Evolutionary conservation across 2,797 vertebrate species (phyloP), one percentile per base, ranked within the genome.

Genomic region (Cetoscarus ocellatus): DNA sequence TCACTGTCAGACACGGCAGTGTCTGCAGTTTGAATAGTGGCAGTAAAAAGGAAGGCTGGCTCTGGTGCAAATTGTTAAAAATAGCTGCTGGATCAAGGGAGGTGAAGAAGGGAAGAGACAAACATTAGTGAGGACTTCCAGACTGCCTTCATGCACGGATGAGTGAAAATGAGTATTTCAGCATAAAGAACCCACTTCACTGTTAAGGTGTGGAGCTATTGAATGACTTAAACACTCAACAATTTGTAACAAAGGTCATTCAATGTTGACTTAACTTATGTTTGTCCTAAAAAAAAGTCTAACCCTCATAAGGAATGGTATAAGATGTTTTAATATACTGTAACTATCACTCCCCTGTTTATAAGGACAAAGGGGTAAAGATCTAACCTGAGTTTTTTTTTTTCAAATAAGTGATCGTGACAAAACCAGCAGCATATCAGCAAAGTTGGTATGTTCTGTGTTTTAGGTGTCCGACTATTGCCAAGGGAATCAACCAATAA

Each of bases 81-180:
- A 84, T 72, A 87, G 79, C 56, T 27, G 56, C 74, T 62, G 62
- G 64, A 84, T 80, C 64, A 73, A 2, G 62, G 61, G 62, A 83
- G 60, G 57, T 80, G 62, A 80, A 75, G 51, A 48, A 75, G 69
- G 61, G 52, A 86, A 71, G 55, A 77, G 80, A 86, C 70, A 80
- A 80, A 80, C 56, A 78, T 77, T 75, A 79, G 60, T 27, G 68
- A 84, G 77, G 71, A 86, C 77, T 80, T 85, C 53, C 65, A 80
- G 75, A 6, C 42, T 44, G 35, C 40, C 60, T 60, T 36, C 43
- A 35, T 53, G 15, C 65, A 55, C 10, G 40, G n/a, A 70, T 50
- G 36, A 67, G 61, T 38, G 14, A 65, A 51, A 75, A 52, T 48
- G 47, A 78, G 7, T 47, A 65, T 62, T 69, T 61, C 34, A 51